Conservation (phyloP, 2,888 invertebrate species). For the Chouioia cunea region DNA sequence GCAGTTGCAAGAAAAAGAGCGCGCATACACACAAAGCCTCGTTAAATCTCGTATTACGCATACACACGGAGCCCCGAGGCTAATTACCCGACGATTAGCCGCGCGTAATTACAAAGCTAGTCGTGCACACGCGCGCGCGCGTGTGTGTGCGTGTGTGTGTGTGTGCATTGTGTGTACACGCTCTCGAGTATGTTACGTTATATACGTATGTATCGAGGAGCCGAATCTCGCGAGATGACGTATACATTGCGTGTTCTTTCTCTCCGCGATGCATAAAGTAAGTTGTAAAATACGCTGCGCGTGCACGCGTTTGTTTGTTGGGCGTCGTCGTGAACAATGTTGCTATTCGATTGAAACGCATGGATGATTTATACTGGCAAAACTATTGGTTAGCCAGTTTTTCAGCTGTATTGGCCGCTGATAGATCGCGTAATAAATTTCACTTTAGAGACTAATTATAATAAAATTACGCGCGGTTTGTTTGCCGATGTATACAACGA, state of each 20-base stretch:
- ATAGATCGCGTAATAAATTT: too few relatives aligned
- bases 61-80: constrained; percentile 5
- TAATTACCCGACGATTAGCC: constrained; percentile 44
- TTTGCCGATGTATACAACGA: too few relatives aligned
- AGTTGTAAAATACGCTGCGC: constrained; percentile 17
- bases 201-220: constrained; percentile 3
- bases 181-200: too few relatives aligned
- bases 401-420: too few relatives aligned
- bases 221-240: background rate
- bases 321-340: too few relatives aligned
- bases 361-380: too few relatives aligned
- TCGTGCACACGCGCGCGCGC: background rate
- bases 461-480: too few relatives aligned
- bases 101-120: constrained; percentile 25
- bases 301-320: background rate
- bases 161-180: too few relatives aligned
- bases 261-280: background rate
- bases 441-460: too few relatives aligned
- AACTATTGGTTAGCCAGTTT: too few relatives aligned
- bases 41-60: constrained; percentile 40
- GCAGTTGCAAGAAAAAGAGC: constrained; percentile 1
- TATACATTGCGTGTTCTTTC: background rate
- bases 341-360: too few relatives aligned
- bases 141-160: background rate
- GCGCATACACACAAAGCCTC: constrained; percentile 42